Conservation (phyloP, 2,888 invertebrate species). For the Limnephilus rhombicus region DNA sequence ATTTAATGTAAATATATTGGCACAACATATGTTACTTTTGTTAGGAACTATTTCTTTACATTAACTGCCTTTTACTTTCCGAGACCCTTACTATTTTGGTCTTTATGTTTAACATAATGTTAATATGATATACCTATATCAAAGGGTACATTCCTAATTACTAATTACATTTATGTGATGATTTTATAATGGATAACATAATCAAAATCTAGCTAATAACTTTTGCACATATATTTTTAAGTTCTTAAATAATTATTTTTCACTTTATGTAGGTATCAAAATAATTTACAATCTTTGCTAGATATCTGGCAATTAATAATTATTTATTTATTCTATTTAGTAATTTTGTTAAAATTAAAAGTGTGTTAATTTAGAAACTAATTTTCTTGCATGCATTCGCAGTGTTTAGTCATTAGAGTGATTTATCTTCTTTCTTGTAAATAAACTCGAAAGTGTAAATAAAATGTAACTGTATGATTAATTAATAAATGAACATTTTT, state of each 20-base stretch:
- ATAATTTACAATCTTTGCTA: slow-evolving; percentile 17
- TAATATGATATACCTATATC: background rate
- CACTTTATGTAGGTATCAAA: background rate
- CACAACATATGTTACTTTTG: background rate
- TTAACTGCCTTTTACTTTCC: background rate
- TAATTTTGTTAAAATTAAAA: slow-evolving; percentile 13
- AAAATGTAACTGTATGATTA: slow-evolving; percentile 9
- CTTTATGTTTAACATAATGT: background rate
- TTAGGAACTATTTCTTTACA: background rate
- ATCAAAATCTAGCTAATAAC: background rate
- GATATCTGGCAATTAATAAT: background rate
- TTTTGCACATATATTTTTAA: background rate
- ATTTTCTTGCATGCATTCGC: background rate
- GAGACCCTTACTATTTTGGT: background rate
- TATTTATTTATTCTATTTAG: slow-evolving; percentile 37
- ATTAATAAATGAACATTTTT: slow-evolving; percentile 27
- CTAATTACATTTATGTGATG: background rate
- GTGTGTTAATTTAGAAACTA: background rate
- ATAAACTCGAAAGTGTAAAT: slow-evolving; percentile 40
- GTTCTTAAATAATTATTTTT: background rate
- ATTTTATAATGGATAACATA: background rate
- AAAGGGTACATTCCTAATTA: background rate
- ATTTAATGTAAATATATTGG: background rate
- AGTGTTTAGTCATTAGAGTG: slow-evolving; percentile 44
- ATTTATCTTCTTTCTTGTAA: slow-evolving; percentile 38